phyloP scores from a whole-genome alignment of 2,113 vertebrate species.

The Syngnathus floridae region DNA sequence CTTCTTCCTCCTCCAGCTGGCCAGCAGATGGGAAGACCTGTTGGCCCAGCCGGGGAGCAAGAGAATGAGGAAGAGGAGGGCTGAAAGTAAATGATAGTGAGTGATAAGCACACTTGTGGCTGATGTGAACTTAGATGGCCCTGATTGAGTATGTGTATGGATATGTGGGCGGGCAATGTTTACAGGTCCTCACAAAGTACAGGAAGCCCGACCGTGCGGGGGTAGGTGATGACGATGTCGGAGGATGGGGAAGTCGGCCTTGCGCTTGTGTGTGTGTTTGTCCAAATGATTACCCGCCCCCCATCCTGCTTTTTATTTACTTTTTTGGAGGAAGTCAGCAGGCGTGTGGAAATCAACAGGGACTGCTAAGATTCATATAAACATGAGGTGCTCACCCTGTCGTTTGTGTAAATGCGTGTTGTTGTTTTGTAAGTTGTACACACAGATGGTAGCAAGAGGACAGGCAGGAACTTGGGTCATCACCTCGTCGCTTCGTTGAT shows the following conservation, averaged over 20 bases:
- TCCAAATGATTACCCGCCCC: slow-evolving; percentile 35
- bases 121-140: slow-evolving; percentile 19
- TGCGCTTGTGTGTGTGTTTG: background rate
- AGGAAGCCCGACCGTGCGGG: slow-evolving; percentile 57
- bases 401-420: slow-evolving; percentile 22
- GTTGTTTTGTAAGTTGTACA: slow-evolving; percentile 30
- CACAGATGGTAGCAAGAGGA: slow-evolving; percentile 43
- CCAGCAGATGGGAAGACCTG: slow-evolving; percentile 64
- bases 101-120: slow-evolving; percentile 51
- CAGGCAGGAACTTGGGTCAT: slow-evolving; percentile 21
- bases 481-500: slow-evolving; percentile 18
- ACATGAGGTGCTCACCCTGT: slow-evolving; percentile 32
- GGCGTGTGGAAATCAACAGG: slow-evolving; percentile 49
- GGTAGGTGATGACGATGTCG: slow-evolving; percentile 55
- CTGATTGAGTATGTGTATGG: slow-evolving; percentile 4
- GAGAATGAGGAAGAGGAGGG: slow-evolving; percentile 23
- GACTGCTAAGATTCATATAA: slow-evolving; percentile 42
- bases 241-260: slow-evolving; percentile 28
- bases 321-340: slow-evolving; percentile 46
- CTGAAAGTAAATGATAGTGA: slow-evolving; percentile 32
- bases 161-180: slow-evolving; percentile 34
- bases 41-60: slow-evolving; percentile 54
- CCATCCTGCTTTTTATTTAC: slow-evolving; percentile 50
- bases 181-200: slow-evolving; percentile 50
- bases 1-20: slow-evolving; percentile 58